A percentile compares a stretch with the other conserved stretches of the same genome.
These are phyloP conservation scores for Mesocentrotus franciscanus DNA, from an alignment of 53 echinoderm and acorn worm species.

Conservation along the genomic window DNA sequence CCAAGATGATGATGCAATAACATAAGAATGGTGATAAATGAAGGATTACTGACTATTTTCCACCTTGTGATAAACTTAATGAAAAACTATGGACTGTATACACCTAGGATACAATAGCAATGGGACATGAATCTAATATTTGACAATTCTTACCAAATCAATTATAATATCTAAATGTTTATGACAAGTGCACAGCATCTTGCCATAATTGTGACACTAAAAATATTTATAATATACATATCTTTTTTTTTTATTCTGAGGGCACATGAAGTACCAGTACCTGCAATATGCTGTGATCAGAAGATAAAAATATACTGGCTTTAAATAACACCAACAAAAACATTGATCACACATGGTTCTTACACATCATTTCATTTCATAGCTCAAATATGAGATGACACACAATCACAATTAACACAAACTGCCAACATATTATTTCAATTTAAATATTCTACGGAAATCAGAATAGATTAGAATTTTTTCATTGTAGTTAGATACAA, in stretches of 20 bases:
- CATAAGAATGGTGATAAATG: background rate
- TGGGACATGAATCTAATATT: background rate
- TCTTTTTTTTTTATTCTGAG: background rate
- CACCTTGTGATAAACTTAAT: background rate
- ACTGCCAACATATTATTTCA: background rate
- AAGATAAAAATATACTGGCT: background rate
- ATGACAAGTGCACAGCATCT: slow-evolving; percentile 33
- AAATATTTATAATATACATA: background rate
- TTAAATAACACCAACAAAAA: background rate
- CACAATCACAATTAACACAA: background rate
- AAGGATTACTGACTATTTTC: background rate
- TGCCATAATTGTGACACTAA: slow-evolving; percentile 33
- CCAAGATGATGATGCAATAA: background rate
- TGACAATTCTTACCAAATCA: background rate
- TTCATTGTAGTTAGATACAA: background rate
- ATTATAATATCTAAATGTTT: background rate
- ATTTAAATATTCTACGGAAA: background rate
- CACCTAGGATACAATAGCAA: background rate
- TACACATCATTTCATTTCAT: slow-evolving; percentile 6
- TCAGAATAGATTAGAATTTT: background rate
- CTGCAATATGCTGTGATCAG: slow-evolving; percentile 45
- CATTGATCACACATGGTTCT: background rate
- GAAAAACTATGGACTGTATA: background rate
- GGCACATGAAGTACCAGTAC: slow-evolving; percentile 55
- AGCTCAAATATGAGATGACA: background rate